These are phyloP conservation scores for Chelidonichthys spinosus DNA, from an alignment of 2,797 vertebrate genomes.

Conservation along the genomic window DNA sequence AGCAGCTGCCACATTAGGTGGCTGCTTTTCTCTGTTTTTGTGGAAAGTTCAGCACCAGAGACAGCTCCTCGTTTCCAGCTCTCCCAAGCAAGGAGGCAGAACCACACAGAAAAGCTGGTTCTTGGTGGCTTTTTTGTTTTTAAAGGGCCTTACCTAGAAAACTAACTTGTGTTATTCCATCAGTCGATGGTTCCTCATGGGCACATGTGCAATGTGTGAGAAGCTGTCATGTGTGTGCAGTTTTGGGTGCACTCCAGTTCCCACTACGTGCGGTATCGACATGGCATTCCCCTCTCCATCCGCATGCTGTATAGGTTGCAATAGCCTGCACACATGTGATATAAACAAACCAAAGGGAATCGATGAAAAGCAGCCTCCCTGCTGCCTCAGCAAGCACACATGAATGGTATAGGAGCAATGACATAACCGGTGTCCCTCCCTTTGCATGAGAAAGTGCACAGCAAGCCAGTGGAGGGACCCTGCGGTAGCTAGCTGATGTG, in stretches of 20 bases:
- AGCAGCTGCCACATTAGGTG: constrained; percentile 5
- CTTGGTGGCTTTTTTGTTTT: not conserved
- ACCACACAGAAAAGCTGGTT: not conserved
- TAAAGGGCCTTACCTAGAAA: not conserved
- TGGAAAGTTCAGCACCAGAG: constrained; percentile 58
- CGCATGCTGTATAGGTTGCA: constrained; percentile 40
- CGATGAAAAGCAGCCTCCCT: constrained; percentile 51
- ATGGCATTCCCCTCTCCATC: not conserved
- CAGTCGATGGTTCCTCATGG: constrained; percentile 33
- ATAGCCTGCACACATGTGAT: constrained; percentile 60
- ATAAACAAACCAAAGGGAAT: constrained; percentile 53
- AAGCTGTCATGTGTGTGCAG: constrained; percentile 1
- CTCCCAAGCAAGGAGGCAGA: not conserved
- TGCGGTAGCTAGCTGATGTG: constrained; percentile 78
- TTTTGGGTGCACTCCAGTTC: constrained; percentile 14
- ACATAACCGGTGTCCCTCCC: constrained; percentile 80
- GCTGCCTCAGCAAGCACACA: constrained; percentile 62
- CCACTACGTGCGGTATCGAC: constrained; percentile 23
- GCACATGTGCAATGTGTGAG: constrained; percentile 36
- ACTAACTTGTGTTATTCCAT: not conserved
- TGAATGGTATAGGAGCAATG: constrained; percentile 70
- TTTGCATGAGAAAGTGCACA: constrained; percentile 65
- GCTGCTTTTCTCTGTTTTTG: constrained; percentile 11
- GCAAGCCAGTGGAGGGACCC: constrained; percentile 66
- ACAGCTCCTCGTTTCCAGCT: constrained; percentile 15